Percentiles rank a stretch among this genome's conserved stretches.
These are phyloP conservation scores for Rhagium mordax DNA, from an alignment of 2,888 invertebrate genomes.

Conservation along the genomic window DNA sequence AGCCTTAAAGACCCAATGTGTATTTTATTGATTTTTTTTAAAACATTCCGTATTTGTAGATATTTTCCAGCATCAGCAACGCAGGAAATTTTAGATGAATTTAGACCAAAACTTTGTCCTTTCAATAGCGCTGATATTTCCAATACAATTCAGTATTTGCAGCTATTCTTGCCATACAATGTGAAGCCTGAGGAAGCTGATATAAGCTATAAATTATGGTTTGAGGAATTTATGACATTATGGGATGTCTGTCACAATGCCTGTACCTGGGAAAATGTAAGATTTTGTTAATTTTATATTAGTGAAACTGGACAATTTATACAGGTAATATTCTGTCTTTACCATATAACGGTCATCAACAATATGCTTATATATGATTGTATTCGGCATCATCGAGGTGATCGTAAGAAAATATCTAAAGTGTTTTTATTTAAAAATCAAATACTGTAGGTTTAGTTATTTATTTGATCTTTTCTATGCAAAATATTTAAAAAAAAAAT, in stretches of 20 bases:
- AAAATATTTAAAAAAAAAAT: too few species aligned
- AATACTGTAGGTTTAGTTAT: too few species aligned
- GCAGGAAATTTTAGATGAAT: conserved; percentile 88
- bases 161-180: conserved; percentile 85
- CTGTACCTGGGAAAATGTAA: conserved; percentile 78
- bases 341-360: too few species aligned
- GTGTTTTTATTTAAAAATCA: too few species aligned
- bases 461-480: too few species aligned
- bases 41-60: conserved; percentile 66
- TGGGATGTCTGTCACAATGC: conserved; percentile 86
- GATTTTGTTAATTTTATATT: conserved; percentile 35
- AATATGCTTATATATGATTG: too few species aligned
- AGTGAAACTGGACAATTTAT: not conserved
- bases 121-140: conserved; percentile 74
- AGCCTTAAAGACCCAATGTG: too few species aligned
- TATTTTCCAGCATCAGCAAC: conserved; percentile 84
- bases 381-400: too few species aligned
- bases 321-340: too few species aligned
- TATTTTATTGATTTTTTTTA: too few species aligned
- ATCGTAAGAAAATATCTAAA: too few species aligned
- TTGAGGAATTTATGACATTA: conserved; percentile 82
- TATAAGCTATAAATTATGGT: conserved; percentile 83
- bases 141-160: conserved; percentile 74
- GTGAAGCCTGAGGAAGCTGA: conserved; percentile 76
- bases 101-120: conserved; percentile 85